Evolutionary conservation across 2,113 vertebrate species (phyloP).

Genomic region (Prinia subflava): DNA sequence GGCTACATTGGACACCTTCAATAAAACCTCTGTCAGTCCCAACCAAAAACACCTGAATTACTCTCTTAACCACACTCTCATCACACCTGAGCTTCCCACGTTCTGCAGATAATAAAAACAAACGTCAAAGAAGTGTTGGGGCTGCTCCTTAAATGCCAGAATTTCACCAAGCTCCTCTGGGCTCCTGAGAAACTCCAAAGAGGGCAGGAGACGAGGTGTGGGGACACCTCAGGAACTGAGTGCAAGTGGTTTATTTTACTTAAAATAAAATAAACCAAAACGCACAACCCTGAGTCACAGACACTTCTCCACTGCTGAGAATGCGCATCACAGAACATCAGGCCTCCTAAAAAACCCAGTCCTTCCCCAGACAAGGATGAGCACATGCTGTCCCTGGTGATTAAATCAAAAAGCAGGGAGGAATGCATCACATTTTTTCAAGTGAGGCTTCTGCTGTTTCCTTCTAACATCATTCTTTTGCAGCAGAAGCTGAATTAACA

Average conservation of each 20-base stretch:
- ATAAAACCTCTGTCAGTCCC: background rate
- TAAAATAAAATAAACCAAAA: background rate
- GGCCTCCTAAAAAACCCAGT: background rate
- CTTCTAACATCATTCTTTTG: background rate
- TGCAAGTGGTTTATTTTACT: too few relatives aligned
- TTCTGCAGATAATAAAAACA: background rate
- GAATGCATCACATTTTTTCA: background rate
- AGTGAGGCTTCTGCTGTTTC: background rate
- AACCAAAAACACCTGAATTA: background rate
- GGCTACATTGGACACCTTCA: background rate
- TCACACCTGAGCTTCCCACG: background rate
- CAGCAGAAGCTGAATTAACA: background rate
- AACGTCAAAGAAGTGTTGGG: background rate
- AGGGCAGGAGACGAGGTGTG: background rate
- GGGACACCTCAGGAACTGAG: background rate
- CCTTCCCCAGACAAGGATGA: background rate
- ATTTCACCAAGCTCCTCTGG: background rate
- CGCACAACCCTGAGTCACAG: background rate
- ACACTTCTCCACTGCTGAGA: background rate
- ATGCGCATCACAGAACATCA: background rate
- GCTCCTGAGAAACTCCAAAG: background rate
- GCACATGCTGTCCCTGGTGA: background rate
- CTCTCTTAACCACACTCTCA: background rate
- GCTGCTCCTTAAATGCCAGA: background rate
- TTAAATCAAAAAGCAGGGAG: background rate